These are phyloP conservation scores for Entomobrya proxima DNA, from an alignment of 2,888 invertebrate species.

Conservation along the genomic window DNA sequence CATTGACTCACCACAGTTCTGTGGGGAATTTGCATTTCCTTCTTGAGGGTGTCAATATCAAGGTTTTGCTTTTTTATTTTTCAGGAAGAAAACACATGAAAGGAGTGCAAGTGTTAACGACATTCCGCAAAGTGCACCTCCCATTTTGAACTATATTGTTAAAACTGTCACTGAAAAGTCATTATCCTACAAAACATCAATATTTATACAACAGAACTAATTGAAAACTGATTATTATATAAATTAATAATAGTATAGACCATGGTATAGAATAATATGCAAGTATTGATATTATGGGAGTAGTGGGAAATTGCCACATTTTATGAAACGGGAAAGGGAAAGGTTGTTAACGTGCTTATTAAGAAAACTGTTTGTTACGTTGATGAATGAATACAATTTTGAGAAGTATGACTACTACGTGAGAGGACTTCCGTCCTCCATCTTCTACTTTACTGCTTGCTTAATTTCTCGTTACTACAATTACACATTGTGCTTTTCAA, in stretches of 20 bases:
- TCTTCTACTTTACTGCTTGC: not conserved
- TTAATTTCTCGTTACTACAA: not conserved
- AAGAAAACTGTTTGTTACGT: constrained; percentile 40
- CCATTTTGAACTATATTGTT: too few species aligned
- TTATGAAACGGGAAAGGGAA: constrained; percentile 52
- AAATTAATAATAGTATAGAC: not conserved
- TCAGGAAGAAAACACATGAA: too few species aligned
- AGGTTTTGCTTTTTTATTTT: too few species aligned
- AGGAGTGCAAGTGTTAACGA: too few species aligned
- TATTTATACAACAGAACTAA: too few species aligned
- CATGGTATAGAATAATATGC: not conserved
- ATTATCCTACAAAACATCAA: too few species aligned
- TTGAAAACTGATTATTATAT: too few species aligned
- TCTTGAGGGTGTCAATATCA: too few species aligned
- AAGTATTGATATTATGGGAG: constrained; percentile 26
- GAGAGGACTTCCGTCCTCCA: constrained; percentile 33
- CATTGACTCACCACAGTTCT: too few species aligned
- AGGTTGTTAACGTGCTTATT: constrained; percentile 50
- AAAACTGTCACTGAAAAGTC: too few species aligned
- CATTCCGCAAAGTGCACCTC: too few species aligned
- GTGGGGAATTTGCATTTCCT: too few species aligned
- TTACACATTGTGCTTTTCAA: not conserved
- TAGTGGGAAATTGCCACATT: not conserved
- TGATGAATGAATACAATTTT: constrained; percentile 28
- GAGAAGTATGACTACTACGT: not conserved